Base-by-base conservation (phyloP, 1,140 invertebrate genomes). In the Periplaneta americana region DNA sequence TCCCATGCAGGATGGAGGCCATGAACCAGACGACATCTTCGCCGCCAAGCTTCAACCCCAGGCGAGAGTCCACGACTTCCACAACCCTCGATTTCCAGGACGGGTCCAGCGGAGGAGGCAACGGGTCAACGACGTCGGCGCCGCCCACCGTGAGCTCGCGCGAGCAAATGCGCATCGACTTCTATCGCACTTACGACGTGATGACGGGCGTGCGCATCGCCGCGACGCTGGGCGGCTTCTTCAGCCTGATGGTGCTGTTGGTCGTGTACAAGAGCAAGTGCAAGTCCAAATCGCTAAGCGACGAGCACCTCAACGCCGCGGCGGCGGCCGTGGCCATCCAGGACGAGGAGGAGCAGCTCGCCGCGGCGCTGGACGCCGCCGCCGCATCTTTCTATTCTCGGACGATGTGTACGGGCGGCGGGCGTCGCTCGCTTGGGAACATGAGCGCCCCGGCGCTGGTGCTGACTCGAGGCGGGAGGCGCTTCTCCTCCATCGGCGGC, bases 121-220 rank as follows among this genome's bases (percentile, higher is more conserved):
- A 22, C 32, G 17, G 33, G 5, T 31, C 32, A 13, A 28, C 37
- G 33, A n/a, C 77, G 8, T 36, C 77, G 1, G 77, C 11, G 10
- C 34, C 17, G 15, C 37, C 77, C 32, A 82, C 36, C 34, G 22
- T 39, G 11, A 86, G 89, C 82, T 66, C n/a, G n/a, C 87, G 87
- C 75, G 93, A 93, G 85, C 91, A 92, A 83, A 91, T 94, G 83
- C 91, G 92, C 84, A 91, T 92, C 84, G 94, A 96, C 87, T 96
- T 96, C 88, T 97, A 96, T 89, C 94, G 94, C 83, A 96, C 95
- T 39, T 97, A 97, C 88, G 96, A 97, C 89, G 94, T 95, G 84
- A 96, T 96, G 95, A 97, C 96, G 82, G 96, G 96, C 79, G 92
- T 90, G 35, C 91, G 96, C 74, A 97, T 97, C 87, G 96, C 96